These are phyloP conservation scores for Acronicta alni DNA, from an alignment of 2,888 invertebrate genomes.

Conservation along the genomic window DNA sequence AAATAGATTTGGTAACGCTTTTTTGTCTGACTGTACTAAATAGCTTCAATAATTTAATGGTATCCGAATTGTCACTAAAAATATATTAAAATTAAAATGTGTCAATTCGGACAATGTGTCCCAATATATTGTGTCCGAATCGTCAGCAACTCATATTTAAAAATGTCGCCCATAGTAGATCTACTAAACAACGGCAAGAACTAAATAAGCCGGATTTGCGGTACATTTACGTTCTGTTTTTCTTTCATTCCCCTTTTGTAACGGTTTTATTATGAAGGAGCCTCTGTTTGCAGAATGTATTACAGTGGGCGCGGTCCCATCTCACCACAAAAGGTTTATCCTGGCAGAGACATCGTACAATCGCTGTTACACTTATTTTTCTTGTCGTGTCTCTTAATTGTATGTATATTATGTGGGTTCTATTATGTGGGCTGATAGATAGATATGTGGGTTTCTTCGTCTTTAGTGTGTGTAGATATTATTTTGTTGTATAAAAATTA, in stretches of 20 bases:
- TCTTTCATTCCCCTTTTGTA: constrained; percentile 65
- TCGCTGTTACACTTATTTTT: constrained; percentile 39
- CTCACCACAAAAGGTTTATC: constrained; percentile 65
- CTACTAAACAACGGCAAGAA: constrained; percentile 41
- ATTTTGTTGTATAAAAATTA: neutral
- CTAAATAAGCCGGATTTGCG: constrained; percentile 47
- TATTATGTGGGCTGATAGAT: too few species aligned
- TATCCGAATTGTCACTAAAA: too few species aligned
- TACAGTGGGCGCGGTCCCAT: constrained; percentile 65
- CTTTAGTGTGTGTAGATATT: neutral
- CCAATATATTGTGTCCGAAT: too few species aligned
- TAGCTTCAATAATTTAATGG: too few species aligned
- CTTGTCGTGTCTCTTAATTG: constrained; percentile 33
- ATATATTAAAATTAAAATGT: too few species aligned
- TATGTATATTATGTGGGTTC: constrained; percentile 23
- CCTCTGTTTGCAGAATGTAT: constrained; percentile 69
- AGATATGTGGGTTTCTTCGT: constrained; percentile 8
- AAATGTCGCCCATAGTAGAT: constrained; percentile 17
- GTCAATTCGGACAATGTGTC: too few species aligned
- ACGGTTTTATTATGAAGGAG: constrained; percentile 68
- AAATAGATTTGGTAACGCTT: too few species aligned
- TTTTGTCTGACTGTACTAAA: too few species aligned
- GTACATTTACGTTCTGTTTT: constrained; percentile 63
- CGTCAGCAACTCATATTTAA: too few species aligned
- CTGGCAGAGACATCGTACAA: constrained; percentile 44